Percentiles rank a stretch among this genome's conserved stretches.
Conservation (phyloP, 2,888 invertebrate species). For the Spodoptera picta region DNA sequence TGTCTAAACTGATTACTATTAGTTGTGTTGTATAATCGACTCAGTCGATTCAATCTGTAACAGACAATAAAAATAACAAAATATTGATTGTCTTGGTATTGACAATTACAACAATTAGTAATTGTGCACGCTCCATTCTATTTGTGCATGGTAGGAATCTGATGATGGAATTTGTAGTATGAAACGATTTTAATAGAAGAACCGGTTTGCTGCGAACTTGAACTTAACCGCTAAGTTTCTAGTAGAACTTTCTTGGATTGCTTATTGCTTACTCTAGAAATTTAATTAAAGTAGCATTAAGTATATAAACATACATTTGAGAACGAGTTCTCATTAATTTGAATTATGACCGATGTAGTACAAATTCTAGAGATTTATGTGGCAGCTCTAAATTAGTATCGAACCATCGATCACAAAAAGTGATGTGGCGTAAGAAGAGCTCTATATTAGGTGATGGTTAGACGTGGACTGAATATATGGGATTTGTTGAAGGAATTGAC, state of each 20-base stretch:
- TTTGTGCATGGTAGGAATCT: constrained; percentile 53
- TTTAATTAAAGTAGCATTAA: constrained; percentile 21
- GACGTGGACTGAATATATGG: constrained; percentile 15
- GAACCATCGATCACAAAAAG: constrained; percentile 16
- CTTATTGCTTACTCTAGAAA: constrained; percentile 29
- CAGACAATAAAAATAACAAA: constrained; percentile 48
- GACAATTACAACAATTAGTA: constrained; percentile 57
- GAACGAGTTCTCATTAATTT: constrained; percentile 15
- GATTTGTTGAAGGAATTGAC: constrained; percentile 14
- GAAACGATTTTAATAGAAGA: constrained; percentile 54
- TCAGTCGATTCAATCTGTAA: constrained; percentile 48
- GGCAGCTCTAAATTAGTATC: constrained; percentile 4
- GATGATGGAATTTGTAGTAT: constrained; percentile 46
- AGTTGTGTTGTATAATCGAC: constrained; percentile 20
- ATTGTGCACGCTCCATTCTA: constrained; percentile 55
- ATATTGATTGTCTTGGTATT: constrained; percentile 56
- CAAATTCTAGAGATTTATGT: constrained; percentile 19
- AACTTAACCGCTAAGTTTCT: constrained; percentile 33
- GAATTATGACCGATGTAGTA: constrained; percentile 21
- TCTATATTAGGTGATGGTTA: constrained; percentile 14
- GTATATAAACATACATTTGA: constrained; percentile 12
- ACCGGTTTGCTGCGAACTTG: constrained; percentile 52
- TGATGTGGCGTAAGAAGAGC: constrained; percentile 2
- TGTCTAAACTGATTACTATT: constrained; percentile 10
- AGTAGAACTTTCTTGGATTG: constrained; percentile 38